Evolutionary conservation across 2,797 vertebrate species (phyloP), one percentile per base, ranked within the genome.

Genomic region (Yasuhikotakia modesta): DNA sequence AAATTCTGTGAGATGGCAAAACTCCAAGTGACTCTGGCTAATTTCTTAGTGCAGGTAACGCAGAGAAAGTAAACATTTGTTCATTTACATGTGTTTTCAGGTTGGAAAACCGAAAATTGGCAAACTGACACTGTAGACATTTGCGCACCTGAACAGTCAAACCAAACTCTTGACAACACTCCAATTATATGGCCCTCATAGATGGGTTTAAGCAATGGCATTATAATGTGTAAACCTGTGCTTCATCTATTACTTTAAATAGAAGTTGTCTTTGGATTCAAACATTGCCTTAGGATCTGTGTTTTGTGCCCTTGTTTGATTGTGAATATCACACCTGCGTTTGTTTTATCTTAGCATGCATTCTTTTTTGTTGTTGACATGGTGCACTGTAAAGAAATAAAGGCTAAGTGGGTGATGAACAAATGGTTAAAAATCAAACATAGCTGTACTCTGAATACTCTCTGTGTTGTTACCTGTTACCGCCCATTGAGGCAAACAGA

Each of bases 241-340:
- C 11, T 24, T 64, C 6, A 53, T 68, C 17, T 70, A 43, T 75
- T 67, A 67, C 73, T 76, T 74, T 76, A 27, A 82, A 76, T 55
- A 63, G 45, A 24, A 58, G 13, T 82, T 52, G 16, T 39, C 7
- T 48, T 63, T 67, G 71, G 66, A 74, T 74, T 70, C 35, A 73
- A 71, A 53, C 60, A 69, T 63, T 55, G n/a, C 55, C 80, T 19
- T 60, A 17, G 73, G 48, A 64, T 61, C 27, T 2, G n/a, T 52
- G 1, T 71, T 50, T 76, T 46, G 27, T 57, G 43, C 4, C 43
- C 48, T 35, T 35, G 22, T 60, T 70, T 79, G 43, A 76, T 22
- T 27, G 65, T 24, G 17, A 22, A 32, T n/a, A 52, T 66, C 50
- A 17, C 52, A 7, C 43, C 63, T 68, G 45, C 58, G 65, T 73